Evolutionary conservation across 1,140 invertebrate genomes (phyloP).

Genomic region (Cotesia chilonis): DNA sequence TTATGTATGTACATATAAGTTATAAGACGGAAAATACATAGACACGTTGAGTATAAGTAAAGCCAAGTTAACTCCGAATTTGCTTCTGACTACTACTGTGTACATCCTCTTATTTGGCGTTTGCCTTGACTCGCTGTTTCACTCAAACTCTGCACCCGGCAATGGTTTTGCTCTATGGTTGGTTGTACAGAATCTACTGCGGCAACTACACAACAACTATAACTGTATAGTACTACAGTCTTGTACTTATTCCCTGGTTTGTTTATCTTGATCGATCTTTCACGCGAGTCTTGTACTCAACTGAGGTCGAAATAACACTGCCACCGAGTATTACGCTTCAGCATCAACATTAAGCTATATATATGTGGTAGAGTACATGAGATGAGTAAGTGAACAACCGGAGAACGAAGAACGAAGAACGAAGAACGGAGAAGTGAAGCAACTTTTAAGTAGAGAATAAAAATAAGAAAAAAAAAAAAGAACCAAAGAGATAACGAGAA

Average conservation of each 20-base stretch:
- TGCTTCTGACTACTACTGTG: constrained; percentile 1
- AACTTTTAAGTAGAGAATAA: constrained; percentile 20
- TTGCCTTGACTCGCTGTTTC: constrained; percentile 15
- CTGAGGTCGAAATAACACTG: constrained; percentile 17
- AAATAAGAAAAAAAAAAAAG: constrained; percentile 33
- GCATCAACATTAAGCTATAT: constrained; percentile 34
- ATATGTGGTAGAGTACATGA: constrained; percentile 36
- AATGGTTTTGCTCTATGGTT: no score
- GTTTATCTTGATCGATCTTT: constrained; percentile 38
- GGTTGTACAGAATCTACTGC: no score
- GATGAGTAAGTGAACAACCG: constrained; percentile 40
- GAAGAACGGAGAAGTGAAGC: constrained; percentile 7
- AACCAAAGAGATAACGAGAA: constrained; percentile 45
- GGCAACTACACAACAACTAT: no score
- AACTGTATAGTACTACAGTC: neutral
- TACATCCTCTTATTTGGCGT: constrained; percentile 26
- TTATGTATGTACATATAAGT: neutral
- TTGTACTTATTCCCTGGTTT: constrained; percentile 19
- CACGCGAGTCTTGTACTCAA: constrained; percentile 7
- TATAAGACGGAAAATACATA: no score
- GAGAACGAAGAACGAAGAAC: constrained; percentile 40
- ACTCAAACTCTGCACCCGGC: neutral
- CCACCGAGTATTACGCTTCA: no score
- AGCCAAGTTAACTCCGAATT: constrained; percentile 12
- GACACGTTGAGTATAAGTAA: no score